Evolutionary conservation across 2,888 invertebrate species (phyloP).

Genomic region (Calameuta idolon): DNA sequence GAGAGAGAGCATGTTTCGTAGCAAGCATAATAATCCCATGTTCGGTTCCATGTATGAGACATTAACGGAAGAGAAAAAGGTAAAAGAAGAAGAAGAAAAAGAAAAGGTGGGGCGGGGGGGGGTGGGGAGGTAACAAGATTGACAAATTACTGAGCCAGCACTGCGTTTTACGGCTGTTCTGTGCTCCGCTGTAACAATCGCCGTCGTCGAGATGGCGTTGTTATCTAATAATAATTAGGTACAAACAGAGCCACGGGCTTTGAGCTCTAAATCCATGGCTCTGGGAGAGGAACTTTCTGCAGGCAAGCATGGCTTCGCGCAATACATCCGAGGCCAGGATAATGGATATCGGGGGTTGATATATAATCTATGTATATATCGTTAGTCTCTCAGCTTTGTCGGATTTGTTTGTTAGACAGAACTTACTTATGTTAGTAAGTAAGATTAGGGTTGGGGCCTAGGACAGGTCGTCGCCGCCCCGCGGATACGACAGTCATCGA

Average conservation of each 20-base stretch:
- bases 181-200: conserved; percentile 23
- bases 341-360: conserved; percentile 44
- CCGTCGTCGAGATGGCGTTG: conserved; percentile 9
- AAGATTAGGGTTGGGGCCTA: conserved; percentile 68
- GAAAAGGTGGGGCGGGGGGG: too few relatives aligned
- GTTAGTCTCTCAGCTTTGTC: conserved; percentile 41
- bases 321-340: conserved; percentile 62
- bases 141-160: conserved; percentile 18
- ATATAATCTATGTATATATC: conserved; percentile 25
- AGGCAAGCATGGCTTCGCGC: conserved; percentile 62
- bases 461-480: conserved; percentile 71
- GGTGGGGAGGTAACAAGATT: conserved; percentile 5
- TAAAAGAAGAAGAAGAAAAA: neutral
- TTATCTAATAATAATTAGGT: conserved; percentile 1
- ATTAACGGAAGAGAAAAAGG: neutral
- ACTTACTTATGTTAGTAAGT: conserved; percentile 69
- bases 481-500: conserved; percentile 75
- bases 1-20: neutral
- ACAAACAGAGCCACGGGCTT: conserved; percentile 44
- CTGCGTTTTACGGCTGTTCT: conserved; percentile 20
- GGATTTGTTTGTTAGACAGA: conserved; percentile 66
- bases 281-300: conserved; percentile 28
- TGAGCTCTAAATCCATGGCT: conserved; percentile 39
- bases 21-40: neutral
- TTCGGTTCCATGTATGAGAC: neutral